Evolutionary conservation across 2,797 vertebrate genomes (phyloP), one percentile per base, ranked within the genome.

Genomic region (Hippoglossus hippoglossus): DNA sequence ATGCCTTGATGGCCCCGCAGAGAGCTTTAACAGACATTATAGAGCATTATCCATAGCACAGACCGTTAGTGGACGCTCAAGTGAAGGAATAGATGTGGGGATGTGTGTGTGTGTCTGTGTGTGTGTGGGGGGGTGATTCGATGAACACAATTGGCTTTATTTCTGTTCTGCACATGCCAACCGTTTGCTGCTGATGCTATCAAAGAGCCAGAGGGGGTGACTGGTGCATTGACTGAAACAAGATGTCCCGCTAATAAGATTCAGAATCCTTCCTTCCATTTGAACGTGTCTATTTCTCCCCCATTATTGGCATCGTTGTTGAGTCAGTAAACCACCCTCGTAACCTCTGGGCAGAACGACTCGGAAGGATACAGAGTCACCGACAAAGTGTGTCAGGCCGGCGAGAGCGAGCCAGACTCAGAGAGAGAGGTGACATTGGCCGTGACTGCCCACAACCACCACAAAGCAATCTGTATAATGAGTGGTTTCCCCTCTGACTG

Each of bases 381-480:
- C 69, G 70, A 57, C 57, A 78, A 81, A 84, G 79, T 57, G 73
- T 81, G 73, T 78, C 79, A 76, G 62, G 49, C 73, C 16, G 12
- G 67, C 59, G 63, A 77, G 19, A 21, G 79, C 24, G 41, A 64
- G 49, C 47, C 41, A 28, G 59, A 26, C 58, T 24, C 34, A 16
- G 3, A 49, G 24, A 22, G 44, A 54, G 67, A 81, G 84, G 87
- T 92, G 87, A 91, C 81, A 81, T 84, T 88, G 88, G 90, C 82
- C 81, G 85, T 71, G 84, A 81, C 86, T 85, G 79, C 65, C 84
- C 82, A 78, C 82, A 92, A 86, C 87, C 82, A 68, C 75, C 67
- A 83, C 73, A 74, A 75, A 90, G 88, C 91, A 92, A 87, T 92
- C 85, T 93, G 90, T 90, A 81, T 94, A 93, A 94, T 90, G 91